Percentiles rank a stretch among this genome's conserved stretches.
Conservation (phyloP, 2,113 vertebrate species). For the Anarhynchus alexandrinus region DNA sequence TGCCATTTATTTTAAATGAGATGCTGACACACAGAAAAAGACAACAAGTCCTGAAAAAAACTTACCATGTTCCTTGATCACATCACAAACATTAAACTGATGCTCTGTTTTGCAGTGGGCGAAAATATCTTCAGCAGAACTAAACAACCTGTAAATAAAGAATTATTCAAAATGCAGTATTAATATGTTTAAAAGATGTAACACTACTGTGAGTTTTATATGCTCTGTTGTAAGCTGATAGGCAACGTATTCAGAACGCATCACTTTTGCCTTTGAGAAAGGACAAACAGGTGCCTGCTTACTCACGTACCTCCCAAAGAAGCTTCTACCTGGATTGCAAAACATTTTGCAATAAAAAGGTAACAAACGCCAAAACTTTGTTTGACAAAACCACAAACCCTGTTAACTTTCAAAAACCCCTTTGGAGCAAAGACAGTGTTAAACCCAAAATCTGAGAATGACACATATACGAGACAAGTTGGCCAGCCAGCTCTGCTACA, state of each 20-base stretch:
- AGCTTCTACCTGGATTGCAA: background rate
- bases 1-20: background rate
- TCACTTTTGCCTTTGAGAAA: background rate
- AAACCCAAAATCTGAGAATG: rapidly evolving
- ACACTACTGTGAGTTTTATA: rapidly evolving
- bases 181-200: rapidly evolving
- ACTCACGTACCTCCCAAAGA: rapidly evolving
- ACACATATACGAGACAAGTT: rapidly evolving
- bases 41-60: rapidly evolving
- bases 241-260: rapidly evolving
- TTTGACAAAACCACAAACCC: rapidly evolving
- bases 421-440: background rate
- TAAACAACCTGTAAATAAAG: constrained; percentile 70
- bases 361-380: rapidly evolving
- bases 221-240: background rate
- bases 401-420: background rate
- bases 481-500: background rate
- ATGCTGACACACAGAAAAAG: background rate
- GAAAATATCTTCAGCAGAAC: constrained; percentile 79
- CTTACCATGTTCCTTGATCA: constrained; percentile 83
- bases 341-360: background rate
- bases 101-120: constrained; percentile 86
- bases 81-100: constrained; percentile 72
- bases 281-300: rapidly evolving
- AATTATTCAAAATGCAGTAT: background rate